Conservation (phyloP, 1,140 invertebrate species). For the Glossosoma conforme region DNA sequence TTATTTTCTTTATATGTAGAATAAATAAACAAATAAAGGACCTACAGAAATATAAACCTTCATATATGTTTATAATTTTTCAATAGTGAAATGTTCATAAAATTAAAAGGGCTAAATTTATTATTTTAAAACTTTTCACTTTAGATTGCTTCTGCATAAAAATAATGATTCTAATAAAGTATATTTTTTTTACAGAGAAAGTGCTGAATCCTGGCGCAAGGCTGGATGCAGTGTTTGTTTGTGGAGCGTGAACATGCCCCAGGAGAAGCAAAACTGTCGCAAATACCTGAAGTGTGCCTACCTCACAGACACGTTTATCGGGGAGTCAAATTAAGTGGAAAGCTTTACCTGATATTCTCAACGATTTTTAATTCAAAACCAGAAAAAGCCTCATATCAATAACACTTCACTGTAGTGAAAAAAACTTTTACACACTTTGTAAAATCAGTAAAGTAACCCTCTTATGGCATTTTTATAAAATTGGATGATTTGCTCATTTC, state of each 20-base stretch:
- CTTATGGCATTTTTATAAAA: neutral
- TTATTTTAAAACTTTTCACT: neutral
- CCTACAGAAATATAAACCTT: neutral
- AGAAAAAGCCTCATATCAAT: too few species aligned
- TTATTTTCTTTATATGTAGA: neutral
- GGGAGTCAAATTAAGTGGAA: constrained; percentile 49
- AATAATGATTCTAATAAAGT: constrained; percentile 11
- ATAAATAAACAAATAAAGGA: neutral
- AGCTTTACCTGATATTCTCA: too few species aligned
- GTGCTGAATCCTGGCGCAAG: constrained; percentile 52
- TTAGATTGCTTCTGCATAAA: too few species aligned
- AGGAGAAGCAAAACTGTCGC: constrained; percentile 59
- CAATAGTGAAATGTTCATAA: neutral
- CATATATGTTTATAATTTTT: neutral
- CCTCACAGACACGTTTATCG: constrained; percentile 61
- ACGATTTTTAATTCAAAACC: too few species aligned
- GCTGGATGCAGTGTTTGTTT: constrained; percentile 54
- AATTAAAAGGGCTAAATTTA: neutral
- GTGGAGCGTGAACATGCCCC: constrained; percentile 62
- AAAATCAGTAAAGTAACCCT: neutral
- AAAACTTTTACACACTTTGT: too few species aligned
- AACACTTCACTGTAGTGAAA: too few species aligned
- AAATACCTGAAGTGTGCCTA: constrained; percentile 56
- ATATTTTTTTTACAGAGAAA: constrained; percentile 46
- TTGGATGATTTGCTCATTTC: too few species aligned